These are phyloP conservation scores for Tinamus major DNA, from an alignment of 2,797 vertebrate species.

Conservation along the genomic window DNA sequence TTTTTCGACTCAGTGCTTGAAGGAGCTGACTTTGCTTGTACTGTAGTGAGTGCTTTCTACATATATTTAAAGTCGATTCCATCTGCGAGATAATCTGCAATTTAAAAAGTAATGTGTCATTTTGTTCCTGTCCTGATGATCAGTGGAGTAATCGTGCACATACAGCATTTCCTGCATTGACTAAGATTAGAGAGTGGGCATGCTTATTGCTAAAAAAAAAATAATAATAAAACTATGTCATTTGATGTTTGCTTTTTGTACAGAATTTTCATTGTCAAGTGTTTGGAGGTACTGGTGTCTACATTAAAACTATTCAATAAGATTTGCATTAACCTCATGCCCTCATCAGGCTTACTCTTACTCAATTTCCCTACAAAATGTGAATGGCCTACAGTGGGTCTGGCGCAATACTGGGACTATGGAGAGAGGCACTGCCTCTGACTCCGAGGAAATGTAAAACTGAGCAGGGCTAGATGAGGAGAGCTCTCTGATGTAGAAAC, in stretches of 20 bases:
- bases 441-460: not conserved
- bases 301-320: not conserved
- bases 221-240: not conserved
- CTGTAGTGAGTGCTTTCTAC: not conserved
- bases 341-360: not conserved
- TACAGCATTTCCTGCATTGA: not conserved
- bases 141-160: not conserved
- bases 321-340: not conserved
- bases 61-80: not conserved
- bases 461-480: not conserved
- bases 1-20: slow-evolving; percentile 32
- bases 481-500: not conserved
- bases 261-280: not conserved
- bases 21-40: not conserved
- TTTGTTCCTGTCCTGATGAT: not conserved
- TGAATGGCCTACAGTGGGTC: not conserved
- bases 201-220: not conserved
- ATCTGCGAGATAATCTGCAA: not conserved
- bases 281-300: not conserved
- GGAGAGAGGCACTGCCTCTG: not conserved
- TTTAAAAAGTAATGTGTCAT: not conserved
- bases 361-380: not conserved
- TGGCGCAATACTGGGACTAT: accelerated
- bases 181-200: not conserved
- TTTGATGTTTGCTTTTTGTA: not conserved